Conservation (phyloP, 2,797 vertebrate species). For the Onychomys torridus region DNA sequence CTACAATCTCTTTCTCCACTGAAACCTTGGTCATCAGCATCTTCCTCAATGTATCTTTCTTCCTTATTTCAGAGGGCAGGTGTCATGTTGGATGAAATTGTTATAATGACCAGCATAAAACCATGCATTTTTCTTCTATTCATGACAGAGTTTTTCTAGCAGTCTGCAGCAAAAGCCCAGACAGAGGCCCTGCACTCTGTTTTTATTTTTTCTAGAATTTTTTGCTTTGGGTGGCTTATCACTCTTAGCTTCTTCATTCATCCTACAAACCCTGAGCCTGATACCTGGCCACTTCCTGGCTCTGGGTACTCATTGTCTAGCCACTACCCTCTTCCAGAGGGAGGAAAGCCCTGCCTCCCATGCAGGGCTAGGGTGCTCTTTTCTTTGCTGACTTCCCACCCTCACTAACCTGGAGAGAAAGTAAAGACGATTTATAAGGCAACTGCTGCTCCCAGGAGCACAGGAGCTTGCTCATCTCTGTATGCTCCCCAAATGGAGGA, state of each 20-base stretch:
- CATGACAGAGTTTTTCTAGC: background rate
- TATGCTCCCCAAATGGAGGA: background rate
- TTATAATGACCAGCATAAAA: background rate
- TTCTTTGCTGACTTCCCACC: background rate
- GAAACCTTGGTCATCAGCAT: background rate
- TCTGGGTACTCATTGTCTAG: background rate
- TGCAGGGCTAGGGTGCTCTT: background rate
- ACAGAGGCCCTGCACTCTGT: background rate
- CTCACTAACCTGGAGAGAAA: background rate
- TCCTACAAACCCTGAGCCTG: background rate
- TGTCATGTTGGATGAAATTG: background rate
- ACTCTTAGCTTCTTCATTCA: background rate
- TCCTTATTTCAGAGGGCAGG: conserved; percentile 18
- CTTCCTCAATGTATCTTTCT: background rate
- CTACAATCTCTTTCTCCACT: background rate
- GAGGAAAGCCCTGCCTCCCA: background rate
- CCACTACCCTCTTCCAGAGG: background rate
- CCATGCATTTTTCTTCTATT: conserved; percentile 24
- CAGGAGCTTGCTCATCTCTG: background rate
- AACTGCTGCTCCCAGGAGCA: background rate
- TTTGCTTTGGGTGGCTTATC: background rate
- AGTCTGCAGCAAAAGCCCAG: background rate
- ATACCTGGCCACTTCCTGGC: background rate
- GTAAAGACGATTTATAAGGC: background rate
- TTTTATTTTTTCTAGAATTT: background rate